phyloP scores from a whole-genome alignment of 2,113 vertebrate species.

The Clarias macrocephalus region DNA sequence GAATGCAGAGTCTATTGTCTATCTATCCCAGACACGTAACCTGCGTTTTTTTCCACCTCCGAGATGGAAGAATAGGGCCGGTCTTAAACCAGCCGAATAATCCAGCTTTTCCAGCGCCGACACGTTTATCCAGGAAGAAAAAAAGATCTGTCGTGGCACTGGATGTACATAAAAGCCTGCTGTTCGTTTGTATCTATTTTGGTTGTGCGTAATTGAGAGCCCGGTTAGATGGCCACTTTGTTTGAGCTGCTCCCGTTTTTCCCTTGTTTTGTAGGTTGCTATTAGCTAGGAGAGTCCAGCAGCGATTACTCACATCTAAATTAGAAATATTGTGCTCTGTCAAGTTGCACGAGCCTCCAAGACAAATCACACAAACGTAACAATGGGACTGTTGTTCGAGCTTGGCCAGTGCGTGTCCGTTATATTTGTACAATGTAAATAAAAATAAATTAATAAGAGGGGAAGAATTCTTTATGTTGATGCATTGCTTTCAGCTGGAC shows the following conservation, averaged over 20 bases:
- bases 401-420: not conserved
- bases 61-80: not conserved
- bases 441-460: not conserved
- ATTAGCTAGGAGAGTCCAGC: conserved; percentile 48
- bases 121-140: conserved; percentile 2
- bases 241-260: conserved; percentile 54
- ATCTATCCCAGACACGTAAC: not conserved
- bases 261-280: conserved; percentile 55
- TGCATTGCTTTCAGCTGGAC: not conserved
- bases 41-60: not conserved
- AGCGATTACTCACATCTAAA: conserved; percentile 56
- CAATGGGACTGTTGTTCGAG: conserved; percentile 26
- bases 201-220: conserved; percentile 48
- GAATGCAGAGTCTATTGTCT: not conserved
- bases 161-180: conserved; percentile 11
- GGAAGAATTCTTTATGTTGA: conserved; percentile 10
- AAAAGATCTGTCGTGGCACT: conserved; percentile 12
- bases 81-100: not conserved
- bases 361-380: not conserved
- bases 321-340: conserved; percentile 39
- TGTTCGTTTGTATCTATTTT: conserved; percentile 48
- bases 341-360: conserved; percentile 4
- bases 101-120: not conserved
- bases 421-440: not conserved
- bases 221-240: conserved; percentile 48